Evolutionary conservation across 2,113 vertebrate species (phyloP), one percentile per base, ranked within the genome.

Genomic region (Nymphicus hollandicus): DNA sequence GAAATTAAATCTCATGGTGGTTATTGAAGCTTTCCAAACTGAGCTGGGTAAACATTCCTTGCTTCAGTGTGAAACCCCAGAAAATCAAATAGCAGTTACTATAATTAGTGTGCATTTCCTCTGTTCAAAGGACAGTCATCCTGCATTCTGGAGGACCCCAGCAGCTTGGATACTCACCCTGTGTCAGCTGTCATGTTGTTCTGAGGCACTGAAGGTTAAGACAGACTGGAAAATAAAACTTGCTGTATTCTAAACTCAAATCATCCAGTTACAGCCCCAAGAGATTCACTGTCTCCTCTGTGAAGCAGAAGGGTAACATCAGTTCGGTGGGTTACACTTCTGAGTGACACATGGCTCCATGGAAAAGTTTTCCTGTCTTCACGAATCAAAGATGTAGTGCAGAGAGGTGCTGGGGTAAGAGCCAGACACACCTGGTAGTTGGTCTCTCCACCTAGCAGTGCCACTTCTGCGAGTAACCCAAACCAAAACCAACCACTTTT

Each of bases 1-100:
- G 78, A 93, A 95, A 93, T 92, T 81, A 91, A 84, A 92, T 85
- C 91, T 91, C 70, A 10, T 76, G 23, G 72, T 85, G 82, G 91
- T 91, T 91, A 89, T n/a, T 87, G 56, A 89, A 92, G 70, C 56
- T 89, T 89, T 93, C 61, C 44, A 43, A 86, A 81, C 47, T 35
- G 41, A 91, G 77, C 49, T 91, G 28, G 69, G 71, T 85, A 85
- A 88, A 91, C 58, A 85, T 76, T 79, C 49, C 31, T 90, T 85
- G 65, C 81, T 85, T 68, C 65, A 88, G 28, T 68, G 50, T 37
- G 53, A 95, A 64, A 10, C 1, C 6, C 63, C 65, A 87, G 53
- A 84, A 91, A 83, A 91, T 84, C 81, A 91, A 83, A 56, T 17
- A 70, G 47, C 33, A 52, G 77, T 68, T 93, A 49, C 56, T 87